These are phyloP conservation scores for Agapornis canus DNA, from an alignment of 2,797 vertebrate species.

Conservation along the genomic window DNA sequence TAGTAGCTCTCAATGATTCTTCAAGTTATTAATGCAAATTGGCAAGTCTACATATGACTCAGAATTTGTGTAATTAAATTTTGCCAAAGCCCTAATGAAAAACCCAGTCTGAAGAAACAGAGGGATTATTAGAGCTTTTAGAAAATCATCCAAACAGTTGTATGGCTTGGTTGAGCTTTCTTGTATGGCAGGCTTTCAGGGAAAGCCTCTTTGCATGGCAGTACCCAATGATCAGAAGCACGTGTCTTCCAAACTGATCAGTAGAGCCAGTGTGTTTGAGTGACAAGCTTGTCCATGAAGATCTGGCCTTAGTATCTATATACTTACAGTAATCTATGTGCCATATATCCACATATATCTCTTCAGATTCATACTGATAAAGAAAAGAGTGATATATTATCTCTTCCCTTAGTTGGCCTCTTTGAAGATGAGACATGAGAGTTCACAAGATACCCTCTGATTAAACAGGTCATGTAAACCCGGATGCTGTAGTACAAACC, in stretches of 20 bases:
- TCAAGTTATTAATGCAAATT: constrained; percentile 59
- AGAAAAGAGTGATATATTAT: not conserved
- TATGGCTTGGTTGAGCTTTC: not conserved
- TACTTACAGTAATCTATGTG: not conserved
- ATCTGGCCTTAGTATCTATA: not conserved
- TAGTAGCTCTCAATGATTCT: constrained; percentile 50
- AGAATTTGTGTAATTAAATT: constrained; percentile 10
- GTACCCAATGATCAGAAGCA: not conserved
- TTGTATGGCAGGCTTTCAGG: not conserved
- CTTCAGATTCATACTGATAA: not conserved
- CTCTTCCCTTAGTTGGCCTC: not conserved
- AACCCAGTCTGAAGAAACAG: not conserved
- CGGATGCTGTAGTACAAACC: too few relatives aligned
- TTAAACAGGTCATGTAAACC: not conserved
- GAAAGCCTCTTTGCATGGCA: not conserved
- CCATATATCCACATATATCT: too few relatives aligned
- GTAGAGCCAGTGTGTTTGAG: not conserved
- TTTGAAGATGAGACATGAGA: not conserved
- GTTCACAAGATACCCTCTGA: not conserved
- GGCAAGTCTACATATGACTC: constrained; percentile 41
- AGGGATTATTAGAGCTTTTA: not conserved
- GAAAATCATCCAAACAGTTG: not conserved
- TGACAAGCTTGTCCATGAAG: not conserved
- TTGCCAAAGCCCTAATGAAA: constrained; percentile 5
- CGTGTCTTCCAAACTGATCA: not conserved